These are phyloP conservation scores for Flexamia atlantica DNA, from an alignment of 2,888 invertebrate genomes.

Conservation along the genomic window DNA sequence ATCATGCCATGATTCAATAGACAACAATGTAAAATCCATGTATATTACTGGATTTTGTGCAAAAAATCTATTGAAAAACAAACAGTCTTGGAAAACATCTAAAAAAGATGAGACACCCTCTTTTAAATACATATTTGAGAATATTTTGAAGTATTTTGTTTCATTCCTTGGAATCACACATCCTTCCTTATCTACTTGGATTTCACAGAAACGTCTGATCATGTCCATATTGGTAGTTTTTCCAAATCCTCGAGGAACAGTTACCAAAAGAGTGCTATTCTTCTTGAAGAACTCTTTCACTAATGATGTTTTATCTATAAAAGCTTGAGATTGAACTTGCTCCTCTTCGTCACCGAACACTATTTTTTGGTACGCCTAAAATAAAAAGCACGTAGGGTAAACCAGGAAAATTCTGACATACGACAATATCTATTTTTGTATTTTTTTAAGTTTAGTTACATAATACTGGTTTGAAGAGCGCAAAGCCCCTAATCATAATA, in stretches of 20 bases:
- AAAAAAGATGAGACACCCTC: neutral
- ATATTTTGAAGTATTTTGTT: conserved; percentile 44
- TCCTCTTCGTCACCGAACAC: neutral
- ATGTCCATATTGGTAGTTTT: conserved; percentile 58
- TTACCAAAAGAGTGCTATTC: neutral
- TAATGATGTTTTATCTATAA: conserved; percentile 48
- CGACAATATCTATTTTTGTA: no score
- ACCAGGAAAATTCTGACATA: no score
- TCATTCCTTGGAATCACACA: neutral
- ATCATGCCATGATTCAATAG: neutral
- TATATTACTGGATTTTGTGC: conserved; percentile 41
- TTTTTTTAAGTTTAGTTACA: no score
- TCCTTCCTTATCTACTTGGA: conserved; percentile 25
- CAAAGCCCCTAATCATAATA: no score
- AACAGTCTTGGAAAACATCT: neutral
- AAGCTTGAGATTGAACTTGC: neutral
- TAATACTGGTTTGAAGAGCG: no score
- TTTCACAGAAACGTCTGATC: conserved; percentile 28
- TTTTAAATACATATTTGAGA: conserved; percentile 37
- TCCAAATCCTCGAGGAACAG: conserved; percentile 33
- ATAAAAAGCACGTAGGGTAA: no score
- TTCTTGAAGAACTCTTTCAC: conserved; percentile 34
- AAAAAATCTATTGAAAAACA: conserved; percentile 35
- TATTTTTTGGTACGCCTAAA: neutral
- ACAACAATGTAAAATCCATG: conserved; percentile 3